These are phyloP conservation scores for human DNA, from an alignment of 2,113 vertebrate species.

Conservation along the genomic window DNA sequence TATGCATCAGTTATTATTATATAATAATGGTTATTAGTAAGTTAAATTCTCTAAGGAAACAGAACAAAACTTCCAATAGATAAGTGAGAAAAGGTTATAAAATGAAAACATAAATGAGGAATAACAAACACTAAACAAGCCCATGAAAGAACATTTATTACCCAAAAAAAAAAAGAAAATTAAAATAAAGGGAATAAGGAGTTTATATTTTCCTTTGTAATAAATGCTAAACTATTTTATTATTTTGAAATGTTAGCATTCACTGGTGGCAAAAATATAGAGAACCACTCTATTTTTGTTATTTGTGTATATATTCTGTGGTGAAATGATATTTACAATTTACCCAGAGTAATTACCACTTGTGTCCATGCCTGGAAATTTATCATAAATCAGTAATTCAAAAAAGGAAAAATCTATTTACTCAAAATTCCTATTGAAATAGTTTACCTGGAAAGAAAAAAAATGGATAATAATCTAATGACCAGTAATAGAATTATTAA, in stretches of 20 bases:
- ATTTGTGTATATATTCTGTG: not conserved
- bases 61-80: not conserved
- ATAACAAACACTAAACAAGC: not conserved
- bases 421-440: not conserved
- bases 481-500: not conserved
- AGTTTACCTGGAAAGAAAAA: not conserved
- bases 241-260: not conserved
- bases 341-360: not conserved
- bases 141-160: not conserved
- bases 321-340: not conserved
- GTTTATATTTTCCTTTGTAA: not conserved
- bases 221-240: not conserved
- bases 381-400: not conserved
- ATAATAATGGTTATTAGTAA: not conserved
- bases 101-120: not conserved
- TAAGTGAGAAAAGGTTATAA: not conserved
- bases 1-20: not conserved
- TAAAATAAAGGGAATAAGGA: not conserved
- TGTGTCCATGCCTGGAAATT: not conserved
- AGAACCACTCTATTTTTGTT: not conserved
- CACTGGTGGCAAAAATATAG: not conserved
- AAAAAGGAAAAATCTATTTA: not conserved
- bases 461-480: not conserved
- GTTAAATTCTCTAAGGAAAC: not conserved
- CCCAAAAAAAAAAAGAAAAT: not conserved